Conservation (phyloP, 1,140 invertebrate species). For the Chironomus tepperi region DNA sequence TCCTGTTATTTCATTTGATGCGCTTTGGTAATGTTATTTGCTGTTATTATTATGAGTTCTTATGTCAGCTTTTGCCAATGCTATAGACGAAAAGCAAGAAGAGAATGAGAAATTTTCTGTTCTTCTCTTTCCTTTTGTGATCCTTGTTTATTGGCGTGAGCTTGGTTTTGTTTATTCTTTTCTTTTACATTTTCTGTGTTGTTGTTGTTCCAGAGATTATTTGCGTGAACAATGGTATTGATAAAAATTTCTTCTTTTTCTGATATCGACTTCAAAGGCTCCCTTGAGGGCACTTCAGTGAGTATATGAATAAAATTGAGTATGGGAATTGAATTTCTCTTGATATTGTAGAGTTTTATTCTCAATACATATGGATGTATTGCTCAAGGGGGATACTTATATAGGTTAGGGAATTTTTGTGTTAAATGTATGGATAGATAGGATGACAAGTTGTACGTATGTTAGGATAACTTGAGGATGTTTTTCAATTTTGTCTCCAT, state of each 20-base stretch:
- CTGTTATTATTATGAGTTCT: background rate
- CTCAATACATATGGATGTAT: background rate
- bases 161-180: background rate
- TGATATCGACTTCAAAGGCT: background rate
- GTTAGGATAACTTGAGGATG: background rate
- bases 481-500: background rate
- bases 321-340: background rate
- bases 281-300: background rate
- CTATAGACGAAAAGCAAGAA: background rate
- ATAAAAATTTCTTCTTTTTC: background rate
- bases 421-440: background rate
- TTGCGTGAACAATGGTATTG: too few relatives aligned
- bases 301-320: background rate
- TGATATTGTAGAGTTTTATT: background rate
- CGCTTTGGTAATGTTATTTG: background rate
- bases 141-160: slow-evolving; percentile 12
- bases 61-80: background rate
- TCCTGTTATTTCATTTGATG: background rate
- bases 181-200: background rate
- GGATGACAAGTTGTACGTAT: background rate
- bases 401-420: background rate
- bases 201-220: background rate
- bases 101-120: background rate
- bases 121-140: background rate
- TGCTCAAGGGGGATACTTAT: background rate